Evolutionary conservation across 2,113 vertebrate genomes (phyloP), one percentile per base, ranked within the genome.

Genomic region (Gallinago jamesoni): DNA sequence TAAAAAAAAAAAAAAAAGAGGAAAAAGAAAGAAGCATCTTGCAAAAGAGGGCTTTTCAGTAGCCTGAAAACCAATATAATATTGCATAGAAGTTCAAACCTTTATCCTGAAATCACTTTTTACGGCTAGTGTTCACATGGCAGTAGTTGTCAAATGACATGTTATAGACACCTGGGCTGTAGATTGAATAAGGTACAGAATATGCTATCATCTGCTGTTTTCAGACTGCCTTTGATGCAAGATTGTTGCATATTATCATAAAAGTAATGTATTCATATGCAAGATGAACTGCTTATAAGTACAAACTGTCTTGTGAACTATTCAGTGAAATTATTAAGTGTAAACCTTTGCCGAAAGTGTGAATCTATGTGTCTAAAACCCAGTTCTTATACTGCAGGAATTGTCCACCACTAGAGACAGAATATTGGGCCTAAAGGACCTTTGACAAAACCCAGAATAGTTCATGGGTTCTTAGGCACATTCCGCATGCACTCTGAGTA

Each of bases 21-120:
- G 39, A 2, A n/a, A 9, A 5, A 3, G 8, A 43, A 23, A 25
- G 17, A 63, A 77, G 1, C 0, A 3, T 60, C 24, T 76, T 76
- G 10, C 5, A 69, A 68, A 77, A 62, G 11, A 57, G 6, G 52
- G 13, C 6, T 82, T 87, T 77, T 35, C 39, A 31, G 31, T 43
- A 77, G 23, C 33, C 27, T 87, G 35, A 78, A 88, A 77, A n/a
- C 1, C 11, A 55, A 50, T 18, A 3, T 12, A 17, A 20, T 57
- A 25, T 30, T 87, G 33, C 28, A 28, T 5, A 15, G 23, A 43
- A 39, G 28, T 43, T 53, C 50, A 68, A 76, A 72, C 1, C 6
- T 69, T 72, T 62, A 39, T 50, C 14, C 10, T 22, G 13, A 45
- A 39, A 81, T 69, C 3, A 23, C 6, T 52, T 76, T 75, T 75